Conservation (phyloP, 2,113 vertebrate species). For the Neotoma lepida region DNA sequence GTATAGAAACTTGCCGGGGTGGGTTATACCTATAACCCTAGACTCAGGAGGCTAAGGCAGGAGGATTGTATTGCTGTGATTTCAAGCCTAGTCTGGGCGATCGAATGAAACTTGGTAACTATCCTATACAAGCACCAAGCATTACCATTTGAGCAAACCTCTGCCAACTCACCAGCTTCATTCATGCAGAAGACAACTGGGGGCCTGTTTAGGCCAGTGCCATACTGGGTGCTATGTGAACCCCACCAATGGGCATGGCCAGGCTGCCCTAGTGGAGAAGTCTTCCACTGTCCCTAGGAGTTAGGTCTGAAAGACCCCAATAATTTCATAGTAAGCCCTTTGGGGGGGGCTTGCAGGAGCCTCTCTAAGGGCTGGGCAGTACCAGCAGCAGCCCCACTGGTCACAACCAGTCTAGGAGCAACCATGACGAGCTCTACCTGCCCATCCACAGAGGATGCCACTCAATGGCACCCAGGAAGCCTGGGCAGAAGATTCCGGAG, state of each 20-base stretch:
- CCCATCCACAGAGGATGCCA: not conserved
- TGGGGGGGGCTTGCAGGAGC: not conserved
- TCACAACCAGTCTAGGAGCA: not conserved
- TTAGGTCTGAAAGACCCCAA: not conserved
- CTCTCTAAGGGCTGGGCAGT: not conserved
- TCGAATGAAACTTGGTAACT: too few species aligned
- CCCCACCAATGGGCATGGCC: not conserved
- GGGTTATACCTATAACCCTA: not conserved
- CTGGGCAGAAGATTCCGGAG: not conserved
- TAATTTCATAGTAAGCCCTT: not conserved
- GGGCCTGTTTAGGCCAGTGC: not conserved
- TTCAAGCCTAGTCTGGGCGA: not conserved
- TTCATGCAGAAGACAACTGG: not conserved
- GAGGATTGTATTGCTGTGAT: not conserved
- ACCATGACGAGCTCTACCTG: not conserved
- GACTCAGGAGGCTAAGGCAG: not conserved
- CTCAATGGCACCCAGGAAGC: not conserved
- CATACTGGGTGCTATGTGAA: not conserved
- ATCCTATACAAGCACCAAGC: not conserved
- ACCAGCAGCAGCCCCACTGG: not conserved
- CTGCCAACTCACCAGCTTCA: not conserved
- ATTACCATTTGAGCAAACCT: not conserved
- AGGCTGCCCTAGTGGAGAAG: not conserved
- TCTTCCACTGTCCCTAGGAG: not conserved
- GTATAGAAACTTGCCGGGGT: not conserved